Percentiles rank a stretch among this genome's conserved stretches.
Evolutionary conservation across 2,888 invertebrate species (phyloP).

Genomic region (Elmis aenea): DNA sequence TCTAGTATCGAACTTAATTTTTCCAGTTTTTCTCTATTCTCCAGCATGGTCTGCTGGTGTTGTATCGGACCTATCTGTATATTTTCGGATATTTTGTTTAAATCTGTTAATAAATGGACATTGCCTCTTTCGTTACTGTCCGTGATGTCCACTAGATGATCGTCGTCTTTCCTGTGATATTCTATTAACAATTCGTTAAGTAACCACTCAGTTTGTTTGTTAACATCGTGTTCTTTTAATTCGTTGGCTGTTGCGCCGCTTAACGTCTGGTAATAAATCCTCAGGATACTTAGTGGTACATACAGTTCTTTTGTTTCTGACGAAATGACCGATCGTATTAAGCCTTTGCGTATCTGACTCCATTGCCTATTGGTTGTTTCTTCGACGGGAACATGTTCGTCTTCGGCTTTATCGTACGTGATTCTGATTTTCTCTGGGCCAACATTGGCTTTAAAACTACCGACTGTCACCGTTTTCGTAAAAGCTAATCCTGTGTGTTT

Average conservation of each 20-base stretch:
- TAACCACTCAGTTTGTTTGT: slow-evolving; percentile 41
- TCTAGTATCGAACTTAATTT: slow-evolving; percentile 27
- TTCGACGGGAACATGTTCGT: slow-evolving; percentile 24
- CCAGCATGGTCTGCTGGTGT: slow-evolving; percentile 3
- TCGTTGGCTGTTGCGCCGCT: slow-evolving; percentile 34
- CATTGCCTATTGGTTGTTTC: slow-evolving; percentile 35
- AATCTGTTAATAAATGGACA: background rate
- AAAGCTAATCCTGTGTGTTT: slow-evolving; percentile 44
- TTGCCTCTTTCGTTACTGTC: slow-evolving; percentile 2
- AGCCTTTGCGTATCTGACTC: slow-evolving; percentile 39
- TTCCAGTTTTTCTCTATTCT: slow-evolving; percentile 22
- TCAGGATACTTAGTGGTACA: slow-evolving; percentile 40
- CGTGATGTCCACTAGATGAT: slow-evolving; percentile 19
- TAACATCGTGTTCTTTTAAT: slow-evolving; percentile 32
- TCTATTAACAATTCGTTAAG: slow-evolving; percentile 39
- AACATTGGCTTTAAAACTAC: slow-evolving; percentile 40
- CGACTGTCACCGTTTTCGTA: slow-evolving; percentile 36
- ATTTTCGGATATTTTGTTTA: background rate
- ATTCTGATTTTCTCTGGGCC: slow-evolving; percentile 40
- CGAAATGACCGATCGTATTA: slow-evolving; percentile 39
- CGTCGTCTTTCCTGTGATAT: slow-evolving; percentile 34
- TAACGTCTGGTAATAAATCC: slow-evolving; percentile 42
- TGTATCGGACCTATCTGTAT: background rate
- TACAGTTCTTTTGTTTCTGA: slow-evolving; percentile 38
- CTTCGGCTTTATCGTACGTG: slow-evolving; percentile 29